Evolutionary conservation across 2,113 vertebrate genomes (phyloP), one percentile per base, ranked within the genome.

Genomic region (Sinosuthora webbiana): DNA sequence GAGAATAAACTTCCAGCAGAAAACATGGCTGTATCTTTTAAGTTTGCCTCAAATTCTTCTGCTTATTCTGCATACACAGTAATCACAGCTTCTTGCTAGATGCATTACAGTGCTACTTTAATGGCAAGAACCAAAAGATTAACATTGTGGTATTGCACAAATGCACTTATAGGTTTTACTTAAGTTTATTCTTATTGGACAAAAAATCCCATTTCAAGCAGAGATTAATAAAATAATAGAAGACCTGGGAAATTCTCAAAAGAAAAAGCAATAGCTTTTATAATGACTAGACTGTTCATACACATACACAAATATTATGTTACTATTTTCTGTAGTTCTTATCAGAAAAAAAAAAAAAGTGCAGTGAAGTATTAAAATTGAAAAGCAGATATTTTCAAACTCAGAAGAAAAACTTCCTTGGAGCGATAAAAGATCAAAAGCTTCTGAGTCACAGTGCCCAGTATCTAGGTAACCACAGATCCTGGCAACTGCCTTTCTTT

Each of bases 381-480:
- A 75, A 87, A 96, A 93, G 7, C 18, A 67, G 16, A 15, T 90
- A 64, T 91, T 95, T 96, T 91, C 15, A 91, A 68, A 78, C 28
- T 41, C 64, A 56, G 42, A 76, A 12, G 19, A 92, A 70, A 94
- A 96, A 77, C 12, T 90, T 93, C 25, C 18, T 23, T 13, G 19
- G 59, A 65, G 37, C 55, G 44, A 87, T 90, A 96, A 79, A 84
- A 83, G 71, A 95, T 93, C 53, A 83, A 93, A 97, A 91, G 31
- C 83, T 79, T 89, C 35, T 84, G 78, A 95, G 69, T 49, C 70
- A 75, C 23, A 50, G 53, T 23, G 37, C 19, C 41, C n/a, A 13
- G 73, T 93, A 95, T 70, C 86, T 63, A 95, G 83, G 76, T 90
- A 96, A 97, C 59, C 83, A 82, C 62, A 96, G 88, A 94, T 68